These are phyloP conservation scores for Rostratula benghalensis DNA, from an alignment of 2,113 vertebrate species.

Conservation along the genomic window DNA sequence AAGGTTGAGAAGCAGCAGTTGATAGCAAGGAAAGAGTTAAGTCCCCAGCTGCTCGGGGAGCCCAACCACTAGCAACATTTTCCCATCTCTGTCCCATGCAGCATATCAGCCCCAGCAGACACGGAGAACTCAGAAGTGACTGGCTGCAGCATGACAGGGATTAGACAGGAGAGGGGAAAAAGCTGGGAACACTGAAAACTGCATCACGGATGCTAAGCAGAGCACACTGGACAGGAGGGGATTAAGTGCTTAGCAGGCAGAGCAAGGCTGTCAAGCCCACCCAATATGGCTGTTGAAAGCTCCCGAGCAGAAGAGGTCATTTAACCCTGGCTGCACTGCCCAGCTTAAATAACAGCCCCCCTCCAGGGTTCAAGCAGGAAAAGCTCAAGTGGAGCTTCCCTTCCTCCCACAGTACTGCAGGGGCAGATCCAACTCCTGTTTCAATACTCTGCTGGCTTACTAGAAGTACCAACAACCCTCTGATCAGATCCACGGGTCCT, in stretches of 20 bases:
- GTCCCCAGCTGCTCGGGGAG: neutral
- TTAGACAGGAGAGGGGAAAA: neutral
- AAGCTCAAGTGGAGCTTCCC: neutral
- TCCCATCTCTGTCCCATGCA: neutral
- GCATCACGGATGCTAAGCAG: slow-evolving; percentile 13
- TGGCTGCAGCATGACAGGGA: neutral
- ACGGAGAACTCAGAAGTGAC: neutral
- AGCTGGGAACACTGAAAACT: slow-evolving; percentile 2
- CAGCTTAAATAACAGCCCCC: neutral
- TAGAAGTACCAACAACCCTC: neutral
- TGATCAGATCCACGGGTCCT: neutral
- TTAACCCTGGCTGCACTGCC: neutral
- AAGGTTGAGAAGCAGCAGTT: neutral
- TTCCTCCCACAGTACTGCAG: neutral
- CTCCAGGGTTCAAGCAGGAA: neutral
- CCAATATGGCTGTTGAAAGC: neutral
- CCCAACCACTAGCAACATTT: neutral
- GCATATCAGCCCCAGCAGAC: neutral
- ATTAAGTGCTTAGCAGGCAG: slow-evolving; percentile 58
- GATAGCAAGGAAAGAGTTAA: neutral
- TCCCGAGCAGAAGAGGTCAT: neutral
- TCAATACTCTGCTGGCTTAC: neutral
- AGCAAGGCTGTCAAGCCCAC: neutral
- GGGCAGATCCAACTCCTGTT: neutral
- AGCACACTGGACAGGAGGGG: slow-evolving; percentile 32